phyloP scores from a whole-genome alignment of 2,888 invertebrate genomes.

The Nephrotoma flavescens region DNA sequence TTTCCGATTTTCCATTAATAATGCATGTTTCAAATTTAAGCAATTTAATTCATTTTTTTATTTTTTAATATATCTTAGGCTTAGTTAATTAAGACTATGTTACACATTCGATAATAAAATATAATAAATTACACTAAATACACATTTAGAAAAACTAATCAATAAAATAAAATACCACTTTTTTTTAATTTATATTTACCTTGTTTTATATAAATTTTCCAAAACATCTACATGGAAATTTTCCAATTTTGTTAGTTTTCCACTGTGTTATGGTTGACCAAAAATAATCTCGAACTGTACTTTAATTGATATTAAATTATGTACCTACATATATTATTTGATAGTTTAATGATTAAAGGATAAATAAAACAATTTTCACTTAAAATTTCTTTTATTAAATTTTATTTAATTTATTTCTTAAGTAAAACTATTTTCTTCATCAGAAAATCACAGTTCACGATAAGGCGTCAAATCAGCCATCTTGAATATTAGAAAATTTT shows the following conservation, averaged over 20 bases:
- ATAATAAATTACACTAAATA: background rate
- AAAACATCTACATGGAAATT: background rate
- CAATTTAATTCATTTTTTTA: background rate
- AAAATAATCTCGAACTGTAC: background rate
- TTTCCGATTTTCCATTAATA: background rate
- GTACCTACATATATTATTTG: background rate
- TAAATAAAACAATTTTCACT: background rate
- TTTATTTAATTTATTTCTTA: background rate
- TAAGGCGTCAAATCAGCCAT: background rate
- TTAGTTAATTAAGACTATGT: background rate
- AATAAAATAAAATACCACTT: background rate
- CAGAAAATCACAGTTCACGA: background rate
- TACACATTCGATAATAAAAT: background rate
- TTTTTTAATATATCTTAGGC: background rate
- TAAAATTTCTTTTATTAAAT: background rate
- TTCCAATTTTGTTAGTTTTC: background rate
- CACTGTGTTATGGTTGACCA: background rate
- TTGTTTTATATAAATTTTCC: background rate
- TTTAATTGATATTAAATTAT: background rate
- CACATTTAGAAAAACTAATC: background rate
- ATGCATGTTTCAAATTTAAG: background rate
- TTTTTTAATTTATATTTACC: background rate
- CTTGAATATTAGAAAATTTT: background rate
- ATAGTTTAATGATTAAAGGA: background rate
- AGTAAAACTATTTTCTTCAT: background rate